Percentiles rank a stretch among this genome's conserved stretches.
These are phyloP conservation scores for Chironomus tentans DNA, from an alignment of 2,888 invertebrate species.

Conservation along the genomic window DNA sequence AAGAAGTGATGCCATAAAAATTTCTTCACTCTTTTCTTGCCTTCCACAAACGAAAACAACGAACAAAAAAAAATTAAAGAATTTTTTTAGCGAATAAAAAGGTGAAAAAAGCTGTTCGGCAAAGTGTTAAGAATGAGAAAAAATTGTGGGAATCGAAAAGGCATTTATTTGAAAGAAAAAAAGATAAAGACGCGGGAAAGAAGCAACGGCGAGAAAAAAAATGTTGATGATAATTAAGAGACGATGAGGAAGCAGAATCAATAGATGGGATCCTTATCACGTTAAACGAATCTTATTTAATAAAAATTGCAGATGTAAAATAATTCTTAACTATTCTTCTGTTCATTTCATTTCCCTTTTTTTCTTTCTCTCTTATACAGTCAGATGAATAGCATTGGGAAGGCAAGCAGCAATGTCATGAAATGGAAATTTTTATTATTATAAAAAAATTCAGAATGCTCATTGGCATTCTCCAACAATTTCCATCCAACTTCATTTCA, in stretches of 20 bases:
- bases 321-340: not conserved
- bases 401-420: not conserved
- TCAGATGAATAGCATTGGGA: not conserved
- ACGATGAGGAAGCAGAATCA: conserved; percentile 27
- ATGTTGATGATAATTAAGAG: conserved; percentile 26
- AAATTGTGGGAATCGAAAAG: not conserved
- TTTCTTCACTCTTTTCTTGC: not conserved
- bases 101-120: not conserved
- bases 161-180: not conserved
- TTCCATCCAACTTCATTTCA: too few species aligned
- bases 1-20: conserved; percentile 2
- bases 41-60: not conserved
- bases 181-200: not conserved
- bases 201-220: not conserved
- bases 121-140: not conserved
- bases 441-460: not conserved
- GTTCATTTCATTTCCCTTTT: not conserved
- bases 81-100: not conserved
- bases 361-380: not conserved
- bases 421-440: not conserved
- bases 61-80: not conserved
- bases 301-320: conserved; percentile 14
- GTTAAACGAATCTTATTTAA: conserved; percentile 7
- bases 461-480: too few species aligned
- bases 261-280: conserved; percentile 14